Evolutionary conservation across 2,888 invertebrate genomes (phyloP), one percentile per base, ranked within the genome.

Genomic region (Eupithecia vulgata): DNA sequence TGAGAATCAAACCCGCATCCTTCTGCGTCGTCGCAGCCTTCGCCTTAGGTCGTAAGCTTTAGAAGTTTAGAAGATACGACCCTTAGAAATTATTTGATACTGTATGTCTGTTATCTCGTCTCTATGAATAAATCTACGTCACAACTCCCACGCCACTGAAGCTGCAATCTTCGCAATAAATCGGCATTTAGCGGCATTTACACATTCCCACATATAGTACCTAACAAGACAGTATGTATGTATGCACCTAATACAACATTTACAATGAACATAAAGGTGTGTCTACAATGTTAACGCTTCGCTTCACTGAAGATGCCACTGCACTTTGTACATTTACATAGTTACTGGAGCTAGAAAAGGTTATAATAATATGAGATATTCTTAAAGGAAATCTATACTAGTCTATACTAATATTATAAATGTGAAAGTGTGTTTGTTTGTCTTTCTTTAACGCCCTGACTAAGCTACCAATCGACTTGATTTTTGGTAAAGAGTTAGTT

Each of bases 91-190:
- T 21, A 17, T 62, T 57, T 7, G 25, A 21, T 25, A 1, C 6
- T 62, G n/a, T 30, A 48, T 61, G 45, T 61, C 25, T n/a, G n/a
- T 6, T 67, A n/a, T 62, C 30, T 17, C n/a, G n/a, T 40, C 30
- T n/a, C 13, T 40, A 61, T 69, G 21, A 52, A 57, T 57, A 25
- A 59, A 65, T 30, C 10, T 13, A 67, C 45, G 67, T 59, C 66
- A 67, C 74, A 67, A 72, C 77, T 84, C 83, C 79, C 84, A 84
- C 85, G 81, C 80, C 76, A 79, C 79, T 73, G 77, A 74, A 74
- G 75, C 67, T 45, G 65, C 78, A 78, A 81, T 82, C 81, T 79
- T 52, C 64, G 42, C 61, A 35, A 77, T 80, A 79, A 78, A 82
- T 79, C 79, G 75, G n/a, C 78, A 76, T 81, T 83, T 81, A 82